Evolutionary conservation across 2,888 invertebrate genomes (phyloP).

Genomic region (Uloborus plumipes): DNA sequence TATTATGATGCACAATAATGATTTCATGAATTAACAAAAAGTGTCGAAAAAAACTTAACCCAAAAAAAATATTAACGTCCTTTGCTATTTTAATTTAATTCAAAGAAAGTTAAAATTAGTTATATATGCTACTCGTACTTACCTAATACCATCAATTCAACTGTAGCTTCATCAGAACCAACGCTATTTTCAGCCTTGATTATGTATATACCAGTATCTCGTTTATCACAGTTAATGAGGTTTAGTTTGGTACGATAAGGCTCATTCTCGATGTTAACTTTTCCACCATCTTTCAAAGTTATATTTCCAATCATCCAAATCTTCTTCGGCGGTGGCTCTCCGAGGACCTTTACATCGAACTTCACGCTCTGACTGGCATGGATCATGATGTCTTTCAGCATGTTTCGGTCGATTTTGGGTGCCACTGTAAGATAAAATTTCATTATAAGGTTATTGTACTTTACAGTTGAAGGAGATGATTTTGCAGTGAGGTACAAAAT

Average conservation of each 20-base stretch:
- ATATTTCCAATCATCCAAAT: constrained; percentile 69
- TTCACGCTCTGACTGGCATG: constrained; percentile 90
- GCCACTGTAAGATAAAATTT: constrained; percentile 79
- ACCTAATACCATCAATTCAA: constrained; percentile 87
- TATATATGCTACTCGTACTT: constrained; percentile 74
- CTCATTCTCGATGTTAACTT: constrained; percentile 79
- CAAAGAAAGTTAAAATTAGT: not conserved
- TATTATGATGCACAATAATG: too few species aligned
- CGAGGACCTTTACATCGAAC: constrained; percentile 89
- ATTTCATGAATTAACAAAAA: too few species aligned
- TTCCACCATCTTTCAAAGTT: constrained; percentile 60
- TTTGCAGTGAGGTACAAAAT: too few species aligned
- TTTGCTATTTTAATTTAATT: not conserved
- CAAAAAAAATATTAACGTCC: too few species aligned
- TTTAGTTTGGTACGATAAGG: constrained; percentile 87
- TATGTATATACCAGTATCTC: constrained; percentile 85
- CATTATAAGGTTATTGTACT: too few species aligned
- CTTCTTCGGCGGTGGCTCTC: constrained; percentile 86
- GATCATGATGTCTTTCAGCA: constrained; percentile 85
- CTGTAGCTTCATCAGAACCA: constrained; percentile 88
- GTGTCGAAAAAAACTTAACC: too few species aligned
- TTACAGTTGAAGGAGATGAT: too few species aligned
- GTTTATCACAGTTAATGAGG: constrained; percentile 80
- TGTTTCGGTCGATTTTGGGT: constrained; percentile 92
- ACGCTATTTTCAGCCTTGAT: constrained; percentile 91